These are phyloP conservation scores for Orchesella cincta DNA, from an alignment of 1,140 invertebrate species.

Conservation along the genomic window DNA sequence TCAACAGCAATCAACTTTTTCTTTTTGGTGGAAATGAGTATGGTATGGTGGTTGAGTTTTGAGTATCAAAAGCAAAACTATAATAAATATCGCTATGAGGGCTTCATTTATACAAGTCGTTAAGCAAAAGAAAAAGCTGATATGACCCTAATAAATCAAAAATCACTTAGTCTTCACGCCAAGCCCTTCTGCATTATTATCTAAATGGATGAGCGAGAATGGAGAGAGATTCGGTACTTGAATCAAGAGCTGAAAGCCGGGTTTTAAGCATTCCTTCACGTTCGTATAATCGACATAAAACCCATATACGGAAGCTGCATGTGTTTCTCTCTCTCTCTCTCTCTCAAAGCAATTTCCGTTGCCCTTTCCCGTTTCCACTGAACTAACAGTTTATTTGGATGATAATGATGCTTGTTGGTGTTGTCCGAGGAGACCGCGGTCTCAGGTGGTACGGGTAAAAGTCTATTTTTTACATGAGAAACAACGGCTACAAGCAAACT, in stretches of 20 bases:
- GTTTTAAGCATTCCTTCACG: too few relatives aligned
- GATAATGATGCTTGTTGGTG: too few relatives aligned
- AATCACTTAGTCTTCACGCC: conserved; percentile 18
- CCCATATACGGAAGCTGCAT: neutral
- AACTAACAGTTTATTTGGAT: too few relatives aligned
- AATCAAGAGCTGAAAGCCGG: neutral
- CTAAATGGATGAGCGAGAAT: neutral
- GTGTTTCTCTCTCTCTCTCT: neutral
- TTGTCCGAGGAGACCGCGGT: too few relatives aligned
- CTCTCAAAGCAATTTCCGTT: neutral
- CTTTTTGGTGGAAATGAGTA: neutral
- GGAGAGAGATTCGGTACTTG: neutral
- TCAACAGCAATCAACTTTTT: conserved; percentile 11
- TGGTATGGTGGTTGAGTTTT: neutral
- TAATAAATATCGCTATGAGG: too few relatives aligned
- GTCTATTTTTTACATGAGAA: too few relatives aligned
- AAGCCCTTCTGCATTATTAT: conserved; percentile 6
- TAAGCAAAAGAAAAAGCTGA: neutral
- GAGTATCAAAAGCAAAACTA: conserved; percentile 3
- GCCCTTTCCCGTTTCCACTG: neutral
- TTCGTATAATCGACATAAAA: neutral
- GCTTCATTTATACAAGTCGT: too few relatives aligned
- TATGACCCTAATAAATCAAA: conserved; percentile 27
- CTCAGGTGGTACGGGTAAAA: too few relatives aligned
- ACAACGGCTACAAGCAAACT: too few relatives aligned